phyloP scores from a whole-genome alignment of 1,140 invertebrate species.

The Cheumatopsyche charites region DNA sequence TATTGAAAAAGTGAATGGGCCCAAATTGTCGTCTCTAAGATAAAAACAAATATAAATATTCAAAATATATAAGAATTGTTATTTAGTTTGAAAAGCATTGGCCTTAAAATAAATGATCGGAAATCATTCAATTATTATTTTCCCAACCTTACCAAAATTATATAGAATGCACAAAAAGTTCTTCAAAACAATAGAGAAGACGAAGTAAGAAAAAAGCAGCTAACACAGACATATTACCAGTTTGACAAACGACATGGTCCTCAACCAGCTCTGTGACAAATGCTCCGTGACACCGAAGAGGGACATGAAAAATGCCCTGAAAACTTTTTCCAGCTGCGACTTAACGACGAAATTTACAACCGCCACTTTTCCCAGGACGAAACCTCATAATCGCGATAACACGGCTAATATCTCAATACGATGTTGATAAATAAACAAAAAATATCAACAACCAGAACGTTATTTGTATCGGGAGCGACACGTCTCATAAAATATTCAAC shows the following conservation, averaged over 20 bases:
- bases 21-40: constrained; percentile 30
- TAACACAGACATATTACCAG: constrained; percentile 7
- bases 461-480: too few species aligned
- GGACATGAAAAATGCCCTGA: constrained; percentile 19
- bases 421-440: too few species aligned
- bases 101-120: constrained; percentile 39
- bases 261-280: constrained; percentile 23
- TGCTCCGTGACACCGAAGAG: background rate
- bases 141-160: background rate
- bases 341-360: constrained; percentile 28
- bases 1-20: constrained; percentile 19
- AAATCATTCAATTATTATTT: background rate
- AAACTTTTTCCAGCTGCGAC: constrained; percentile 8
- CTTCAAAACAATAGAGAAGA: background rate
- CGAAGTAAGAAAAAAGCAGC: background rate
- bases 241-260: constrained; percentile 25
- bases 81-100: constrained; percentile 40
- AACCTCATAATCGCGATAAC: too few species aligned
- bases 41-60: constrained; percentile 6
- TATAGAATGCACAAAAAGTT: background rate
- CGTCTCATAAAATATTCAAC: too few species aligned
- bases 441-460: too few species aligned
- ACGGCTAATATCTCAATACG: too few species aligned
- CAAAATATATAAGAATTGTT: constrained; percentile 29
- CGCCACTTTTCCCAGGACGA: background rate